phyloP scores from a whole-genome alignment of 2,797 vertebrate species.

The Nyctalus aviator region DNA sequence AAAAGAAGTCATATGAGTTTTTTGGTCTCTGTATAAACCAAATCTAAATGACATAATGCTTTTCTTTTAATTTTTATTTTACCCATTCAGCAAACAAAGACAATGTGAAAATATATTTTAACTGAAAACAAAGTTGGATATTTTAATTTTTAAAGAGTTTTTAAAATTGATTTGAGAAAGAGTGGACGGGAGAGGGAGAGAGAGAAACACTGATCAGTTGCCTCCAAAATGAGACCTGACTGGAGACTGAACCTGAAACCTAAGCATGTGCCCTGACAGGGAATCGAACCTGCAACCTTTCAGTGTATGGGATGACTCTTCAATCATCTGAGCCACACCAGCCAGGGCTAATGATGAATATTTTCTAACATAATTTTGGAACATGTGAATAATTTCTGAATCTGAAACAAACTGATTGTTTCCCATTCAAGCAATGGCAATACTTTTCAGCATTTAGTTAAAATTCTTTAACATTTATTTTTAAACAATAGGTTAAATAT shows the following conservation, averaged over 20 bases:
- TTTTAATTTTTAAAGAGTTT: background rate
- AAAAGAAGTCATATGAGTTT: background rate
- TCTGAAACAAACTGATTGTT: background rate
- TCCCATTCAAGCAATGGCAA: constrained; percentile 98
- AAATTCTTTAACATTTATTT: constrained; percentile 84
- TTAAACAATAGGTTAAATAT: constrained; percentile 86
- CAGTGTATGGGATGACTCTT: background rate
- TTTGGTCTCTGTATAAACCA: background rate
- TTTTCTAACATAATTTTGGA: constrained; percentile 38
- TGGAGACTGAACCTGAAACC: background rate
- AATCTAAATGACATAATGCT: background rate
- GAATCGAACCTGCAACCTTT: background rate
- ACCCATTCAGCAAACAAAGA: background rate
- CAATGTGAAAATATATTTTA: constrained; percentile 15
- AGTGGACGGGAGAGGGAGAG: background rate
- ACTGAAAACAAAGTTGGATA: background rate
- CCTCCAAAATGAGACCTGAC: background rate
- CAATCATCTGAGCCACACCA: background rate
- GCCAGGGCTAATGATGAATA: background rate
- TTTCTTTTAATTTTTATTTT: background rate
- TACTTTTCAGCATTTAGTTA: constrained; percentile 91
- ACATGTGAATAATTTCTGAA: constrained; percentile 46
- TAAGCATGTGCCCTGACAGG: background rate
- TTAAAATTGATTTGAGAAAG: background rate
- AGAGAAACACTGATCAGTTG: background rate